Percentiles rank a stretch among this genome's conserved stretches.
Evolutionary conservation across 2,888 invertebrate genomes (phyloP).

Genomic region (Xestia xanthographa): DNA sequence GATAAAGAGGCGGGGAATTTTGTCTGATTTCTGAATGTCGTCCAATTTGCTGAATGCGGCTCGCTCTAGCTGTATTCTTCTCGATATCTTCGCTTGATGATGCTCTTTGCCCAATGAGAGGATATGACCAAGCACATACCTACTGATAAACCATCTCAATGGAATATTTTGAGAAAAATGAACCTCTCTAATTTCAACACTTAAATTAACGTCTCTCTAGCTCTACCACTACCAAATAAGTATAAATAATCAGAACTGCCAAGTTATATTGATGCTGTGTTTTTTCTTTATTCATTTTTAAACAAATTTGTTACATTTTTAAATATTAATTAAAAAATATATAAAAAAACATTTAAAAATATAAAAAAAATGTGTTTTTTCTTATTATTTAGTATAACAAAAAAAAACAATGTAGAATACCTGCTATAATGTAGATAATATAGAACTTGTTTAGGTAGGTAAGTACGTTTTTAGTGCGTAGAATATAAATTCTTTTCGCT

Average conservation of each 20-base stretch:
- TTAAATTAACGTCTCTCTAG: background rate
- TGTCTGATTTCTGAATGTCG: background rate
- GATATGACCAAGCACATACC: background rate
- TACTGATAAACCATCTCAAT: background rate
- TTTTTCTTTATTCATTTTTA: too few relatives aligned
- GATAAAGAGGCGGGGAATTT: background rate
- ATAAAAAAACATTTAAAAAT: too few relatives aligned
- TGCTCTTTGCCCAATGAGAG: background rate
- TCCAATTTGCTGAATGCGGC: background rate
- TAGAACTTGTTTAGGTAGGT: background rate
- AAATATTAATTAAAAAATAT: too few relatives aligned
- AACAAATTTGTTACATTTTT: too few relatives aligned
- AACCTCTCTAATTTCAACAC: background rate
- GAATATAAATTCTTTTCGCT: slow-evolving; percentile 54
- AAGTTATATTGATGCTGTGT: background rate
- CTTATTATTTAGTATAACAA: background rate
- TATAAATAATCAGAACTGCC: background rate
- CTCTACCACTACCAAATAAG: background rate
- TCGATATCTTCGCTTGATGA: background rate
- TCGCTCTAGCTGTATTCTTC: background rate
- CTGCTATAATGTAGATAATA: background rate
- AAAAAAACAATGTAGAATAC: background rate
- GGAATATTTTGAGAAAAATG: background rate
- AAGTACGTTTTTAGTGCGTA: slow-evolving; percentile 9
- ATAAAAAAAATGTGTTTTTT: background rate